A percentile compares a stretch with the other conserved stretches of the same genome.
phyloP scores from a whole-genome alignment of 2,113 vertebrate species.

The Phylloscopus trochiloides region DNA sequence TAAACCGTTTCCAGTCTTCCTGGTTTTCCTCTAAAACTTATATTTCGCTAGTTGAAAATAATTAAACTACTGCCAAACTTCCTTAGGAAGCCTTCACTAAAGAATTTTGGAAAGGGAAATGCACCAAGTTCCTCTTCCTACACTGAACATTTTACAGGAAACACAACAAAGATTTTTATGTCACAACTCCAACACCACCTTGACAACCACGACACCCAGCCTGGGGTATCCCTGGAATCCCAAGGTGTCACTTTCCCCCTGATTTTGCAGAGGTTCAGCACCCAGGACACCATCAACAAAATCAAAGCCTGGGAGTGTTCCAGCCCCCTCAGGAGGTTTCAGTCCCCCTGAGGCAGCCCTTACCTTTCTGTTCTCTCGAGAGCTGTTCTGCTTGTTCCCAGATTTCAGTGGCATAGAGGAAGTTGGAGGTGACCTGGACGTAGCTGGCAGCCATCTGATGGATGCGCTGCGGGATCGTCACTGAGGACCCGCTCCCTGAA shows the following conservation, averaged over 20 bases:
- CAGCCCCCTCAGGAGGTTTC: not conserved
- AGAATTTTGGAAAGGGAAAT: not conserved
- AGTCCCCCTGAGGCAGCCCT: not conserved
- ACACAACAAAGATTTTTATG: not conserved
- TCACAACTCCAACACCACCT: not conserved
- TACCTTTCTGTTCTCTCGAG: conserved; percentile 94
- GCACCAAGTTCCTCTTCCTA: not conserved
- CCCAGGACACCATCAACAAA: too few relatives aligned
- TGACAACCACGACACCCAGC: not conserved
- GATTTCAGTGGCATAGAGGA: conserved; percentile 96
- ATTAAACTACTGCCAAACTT: not conserved
- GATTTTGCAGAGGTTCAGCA: not conserved
- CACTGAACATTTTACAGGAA: not conserved
- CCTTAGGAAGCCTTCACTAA: not conserved
- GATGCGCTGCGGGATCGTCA: conserved; percentile 97
- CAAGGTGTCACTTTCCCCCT: not conserved
- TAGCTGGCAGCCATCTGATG: conserved; percentile 99
- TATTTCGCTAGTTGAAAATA: not conserved
- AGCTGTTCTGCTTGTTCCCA: conserved; percentile 99
- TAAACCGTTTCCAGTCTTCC: not conserved
- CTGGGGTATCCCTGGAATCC: rapidly evolving
- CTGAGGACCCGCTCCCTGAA: conserved; percentile 88
- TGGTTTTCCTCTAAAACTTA: not conserved
- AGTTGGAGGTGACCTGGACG: conserved; percentile 97
- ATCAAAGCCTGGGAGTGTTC: rapidly evolving